Evolutionary conservation across 2,888 invertebrate genomes (phyloP), one percentile per base, ranked within the genome.

Genomic region (Ophioninae sp.): DNA sequence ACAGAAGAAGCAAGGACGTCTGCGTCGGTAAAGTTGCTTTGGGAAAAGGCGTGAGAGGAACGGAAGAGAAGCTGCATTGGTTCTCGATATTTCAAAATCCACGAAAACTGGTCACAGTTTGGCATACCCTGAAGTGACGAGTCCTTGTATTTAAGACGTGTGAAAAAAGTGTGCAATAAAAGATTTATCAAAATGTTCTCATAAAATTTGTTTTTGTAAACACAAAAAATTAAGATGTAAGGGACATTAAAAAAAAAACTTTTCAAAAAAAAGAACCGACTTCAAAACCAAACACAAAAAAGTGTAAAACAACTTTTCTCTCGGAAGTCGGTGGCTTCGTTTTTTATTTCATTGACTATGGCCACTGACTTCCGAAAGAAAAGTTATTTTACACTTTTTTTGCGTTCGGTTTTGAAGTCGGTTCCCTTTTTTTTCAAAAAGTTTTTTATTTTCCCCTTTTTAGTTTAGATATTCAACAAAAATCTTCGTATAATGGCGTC

Each of bases 31-130:
- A 93, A 88, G 90, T 93, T 0, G 92, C 92, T 6, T 86, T 93
- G 37, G 93, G 93, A 22, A 92, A 92, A 82, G 91, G 92, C n/a
- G 93, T 93, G 0, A 89, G 91, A 56, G 92, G 91, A 20, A 86
- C 90, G 6, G 91, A 90, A 0, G 92, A 92, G 76, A 88, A 91
- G 51, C 81, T 92, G 2, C 93, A 93, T 73, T 93, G 93, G 93
- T 91, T 92, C 77, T 92, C 93, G 2, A 90, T 93, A 0, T 85
- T 93, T 17, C 92, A 93, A 84, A 93, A 92, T 86, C 93, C 93
- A 0, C 87, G 93, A 75, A 92, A 92, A 84, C 89, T 93, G n/a
- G 91, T 93, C 6, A 92, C 91, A 0, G 90, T 91, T 9, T 93
- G 93, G 93, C 93, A 93, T 79, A 89, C 89, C 0, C 87, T 93